Conservation (phyloP, 2,888 invertebrate species). For the Augochlorella aurata region DNA sequence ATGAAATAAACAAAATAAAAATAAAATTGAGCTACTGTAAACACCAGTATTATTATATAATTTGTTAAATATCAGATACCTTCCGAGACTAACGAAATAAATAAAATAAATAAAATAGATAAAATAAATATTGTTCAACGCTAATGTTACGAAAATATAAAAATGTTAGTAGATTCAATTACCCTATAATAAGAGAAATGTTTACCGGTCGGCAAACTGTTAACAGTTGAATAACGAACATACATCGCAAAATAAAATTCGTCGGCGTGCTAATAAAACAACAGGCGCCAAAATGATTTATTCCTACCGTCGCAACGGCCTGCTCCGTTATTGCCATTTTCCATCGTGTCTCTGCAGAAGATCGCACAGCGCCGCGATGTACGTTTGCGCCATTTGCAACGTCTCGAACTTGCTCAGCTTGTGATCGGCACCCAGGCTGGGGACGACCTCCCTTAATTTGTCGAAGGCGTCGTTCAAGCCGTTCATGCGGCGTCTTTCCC, state of each 20-base stretch:
- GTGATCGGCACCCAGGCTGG: conserved; percentile 87
- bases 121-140: too few species aligned
- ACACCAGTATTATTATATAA: too few species aligned
- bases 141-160: too few species aligned
- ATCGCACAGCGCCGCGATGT: conserved; percentile 88
- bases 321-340: conserved; percentile 60
- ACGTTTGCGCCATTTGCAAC: conserved; percentile 90
- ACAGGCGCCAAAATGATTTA: not conserved
- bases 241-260: not conserved
- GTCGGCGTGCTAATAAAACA: not conserved
- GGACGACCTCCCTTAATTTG: conserved; percentile 87
- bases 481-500: conserved; percentile 89
- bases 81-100: too few species aligned
- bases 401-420: conserved; percentile 91
- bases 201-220: too few species aligned
- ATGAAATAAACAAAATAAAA: too few species aligned
- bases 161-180: too few species aligned
- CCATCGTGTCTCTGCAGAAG: conserved; percentile 83
- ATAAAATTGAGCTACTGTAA: too few species aligned
- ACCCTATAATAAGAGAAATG: too few species aligned
- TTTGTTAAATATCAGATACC: too few species aligned
- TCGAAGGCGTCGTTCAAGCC: conserved; percentile 90
- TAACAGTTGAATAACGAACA: not conserved
- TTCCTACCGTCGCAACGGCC: not conserved
- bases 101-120: too few species aligned